Base-by-base conservation (phyloP, 2,888 invertebrate species). In the Aphodius granarius region DNA sequence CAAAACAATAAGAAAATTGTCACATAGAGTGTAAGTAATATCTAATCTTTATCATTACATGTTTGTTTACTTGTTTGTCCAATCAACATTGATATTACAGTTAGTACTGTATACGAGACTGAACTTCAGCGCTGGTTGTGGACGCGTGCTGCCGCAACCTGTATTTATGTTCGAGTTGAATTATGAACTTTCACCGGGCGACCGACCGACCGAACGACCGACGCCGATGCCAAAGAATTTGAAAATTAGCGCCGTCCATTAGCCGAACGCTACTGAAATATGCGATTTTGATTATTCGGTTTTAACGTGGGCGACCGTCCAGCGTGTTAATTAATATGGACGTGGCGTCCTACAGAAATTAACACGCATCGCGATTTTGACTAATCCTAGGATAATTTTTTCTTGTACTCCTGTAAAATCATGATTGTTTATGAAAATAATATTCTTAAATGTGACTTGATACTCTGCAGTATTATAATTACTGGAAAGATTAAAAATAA, bases 11-110 rank as follows among this genome's bases (percentile, higher is more conserved):
- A n/a, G n/a, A n/a, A n/a, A n/a, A n/a, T n/a, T n/a, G n/a, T n/a
- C n/a, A n/a, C n/a, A n/a, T n/a, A n/a, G n/a, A n/a, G n/a, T n/a
- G n/a, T n/a, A n/a, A n/a, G n/a, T n/a, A n/a, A n/a, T n/a, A n/a
- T n/a, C n/a, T n/a, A n/a, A n/a, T n/a, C n/a, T n/a, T n/a, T n/a
- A n/a, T n/a, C n/a, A n/a, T 13, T 43, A 13, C 3, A 1, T 43
- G 43, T 43, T n/a, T 21, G 68, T 68, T 21, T 21, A 21, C 21
- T 20, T 68, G 68, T 68, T 20, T 68, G 68, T 68, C 13, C 4
- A 6, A 68, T 68, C 20, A 68, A 68, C 68, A 68, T 68, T 68
- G 68, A 68, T 68, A 68, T 68, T 68, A 68, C 68, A 68, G 68
- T 68, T 68, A 68, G 21, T 68, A 22, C 68, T 6, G 68, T 43